Base-by-base conservation (phyloP, 2,888 invertebrate species). In the Sphecodes monilicornis region DNA sequence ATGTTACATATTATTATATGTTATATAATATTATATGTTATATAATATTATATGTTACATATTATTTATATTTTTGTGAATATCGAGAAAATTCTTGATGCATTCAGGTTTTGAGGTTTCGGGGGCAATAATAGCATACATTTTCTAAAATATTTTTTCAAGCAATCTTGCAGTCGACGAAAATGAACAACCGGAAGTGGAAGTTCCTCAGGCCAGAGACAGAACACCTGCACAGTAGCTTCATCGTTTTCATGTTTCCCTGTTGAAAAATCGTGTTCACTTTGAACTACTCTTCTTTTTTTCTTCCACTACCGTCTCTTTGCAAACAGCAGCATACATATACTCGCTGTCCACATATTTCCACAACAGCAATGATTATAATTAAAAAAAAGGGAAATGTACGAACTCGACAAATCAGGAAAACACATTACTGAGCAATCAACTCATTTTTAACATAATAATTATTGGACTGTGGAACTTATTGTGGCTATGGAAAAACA, bases 181-280 rank as follows among this genome's bases (percentile, higher is more conserved):
- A 32, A 50, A 39, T 39, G 1, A 22, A 41, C 26, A 39, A 69
- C 16, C 64, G 57, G 78, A 78, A 74, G 64, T 18, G 64, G 64
- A 64, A 66, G 66, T n/a, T 68, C 32, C n/a, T 18, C 39, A 6
- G 13, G 0, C 41, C 22, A 26, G 76, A 66, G 60, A 64, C 41
- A 66, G 39, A 82, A 78, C 69, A 57, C 54, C 68, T 70, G 77
- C 76, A 0, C 22, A 2, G 22, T 5, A 22, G 41, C 41, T 88
- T 82, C 80, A 46, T 39, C 76, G 41, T 64, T 41, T 26, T 89
- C 90, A 90, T 93, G 91, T 82, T 91, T 75, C 89, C 92, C 93
- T 92, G 91, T 71, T 92, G 84, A 90, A 92, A 93, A 91, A 92
- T 92, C 91, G 91, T 91, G 90, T 90, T 92, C 91, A 90, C 91